A percentile compares a stretch with the other conserved stretches of the same genome.
Conservation (phyloP, 2,888 invertebrate genomes). For the Drosophila niveifrons region DNA sequence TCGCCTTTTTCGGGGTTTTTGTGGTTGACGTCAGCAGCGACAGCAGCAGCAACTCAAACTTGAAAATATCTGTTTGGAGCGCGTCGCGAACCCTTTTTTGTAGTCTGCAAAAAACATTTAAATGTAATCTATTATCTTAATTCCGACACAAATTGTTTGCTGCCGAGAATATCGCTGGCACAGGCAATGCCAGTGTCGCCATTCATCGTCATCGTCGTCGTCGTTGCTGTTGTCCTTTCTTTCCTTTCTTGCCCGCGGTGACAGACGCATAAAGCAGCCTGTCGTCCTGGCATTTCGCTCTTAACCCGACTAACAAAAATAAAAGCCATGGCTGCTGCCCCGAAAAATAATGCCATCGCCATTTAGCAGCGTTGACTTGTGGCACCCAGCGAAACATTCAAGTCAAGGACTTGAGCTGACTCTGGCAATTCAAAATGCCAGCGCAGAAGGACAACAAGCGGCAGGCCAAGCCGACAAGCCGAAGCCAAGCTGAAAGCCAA, state of each 20-base stretch:
- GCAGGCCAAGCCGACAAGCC: constrained; percentile 10
- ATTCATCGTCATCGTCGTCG: constrained; percentile 9
- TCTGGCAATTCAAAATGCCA: constrained; percentile 72
- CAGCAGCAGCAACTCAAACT: constrained; percentile 45
- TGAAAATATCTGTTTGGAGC: constrained; percentile 25
- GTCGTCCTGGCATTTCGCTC: constrained; percentile 31
- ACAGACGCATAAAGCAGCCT: constrained; percentile 52
- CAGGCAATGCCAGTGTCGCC: constrained; percentile 4
- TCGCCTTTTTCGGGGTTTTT: constrained; percentile 13
- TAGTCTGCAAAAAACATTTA: constrained; percentile 64
- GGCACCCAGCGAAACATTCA: constrained; percentile 54
- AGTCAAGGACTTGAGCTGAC: constrained; percentile 68
- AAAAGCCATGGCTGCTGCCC: constrained; percentile 53
- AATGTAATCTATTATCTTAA: constrained; percentile 82
- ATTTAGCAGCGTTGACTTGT: constrained; percentile 67
- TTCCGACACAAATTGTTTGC: constrained; percentile 80
- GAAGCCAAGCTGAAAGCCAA: constrained; percentile 16
- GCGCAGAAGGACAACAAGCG: constrained; percentile 30
- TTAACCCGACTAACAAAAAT: constrained; percentile 69
- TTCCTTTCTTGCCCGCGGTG: constrained; percentile 43
- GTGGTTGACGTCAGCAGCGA: constrained; percentile 57
- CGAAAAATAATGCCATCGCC: constrained; percentile 61
- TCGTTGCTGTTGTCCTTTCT: no score
- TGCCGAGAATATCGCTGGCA: constrained; percentile 34
- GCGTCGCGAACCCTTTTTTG: constrained; percentile 65